Evolutionary conservation across 2,888 invertebrate species (phyloP).

Genomic region (Tipula vernalis): DNA sequence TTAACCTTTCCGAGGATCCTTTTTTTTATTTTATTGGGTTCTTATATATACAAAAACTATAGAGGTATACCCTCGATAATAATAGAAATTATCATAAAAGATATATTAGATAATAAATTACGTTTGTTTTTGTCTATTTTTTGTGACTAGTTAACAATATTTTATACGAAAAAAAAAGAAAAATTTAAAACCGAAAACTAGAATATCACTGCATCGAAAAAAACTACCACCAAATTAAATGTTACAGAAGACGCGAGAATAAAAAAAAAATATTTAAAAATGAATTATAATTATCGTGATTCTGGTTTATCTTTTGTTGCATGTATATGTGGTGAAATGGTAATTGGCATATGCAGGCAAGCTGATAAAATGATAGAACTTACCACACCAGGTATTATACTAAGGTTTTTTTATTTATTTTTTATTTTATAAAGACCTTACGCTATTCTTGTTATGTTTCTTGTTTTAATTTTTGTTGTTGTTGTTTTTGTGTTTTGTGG

Average conservation of each 20-base stretch:
- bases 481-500: not conserved
- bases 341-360: conserved; percentile 7
- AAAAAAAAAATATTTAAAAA: not conserved
- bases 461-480: not conserved
- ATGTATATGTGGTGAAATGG: not conserved
- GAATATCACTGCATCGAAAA: not conserved
- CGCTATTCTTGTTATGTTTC: not conserved
- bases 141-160: not conserved
- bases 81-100: not conserved
- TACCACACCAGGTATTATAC: not conserved
- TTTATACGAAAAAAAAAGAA: not conserved
- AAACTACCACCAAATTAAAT: not conserved
- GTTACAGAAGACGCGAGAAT: not conserved
- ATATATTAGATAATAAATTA: conserved; percentile 4
- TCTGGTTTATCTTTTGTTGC: not conserved
- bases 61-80: not conserved
- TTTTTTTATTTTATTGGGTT: not conserved
- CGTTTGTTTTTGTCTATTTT: not conserved
- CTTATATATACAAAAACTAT: not conserved
- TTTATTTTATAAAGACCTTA: not conserved
- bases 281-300: not conserved
- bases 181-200: not conserved
- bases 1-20: not conserved
- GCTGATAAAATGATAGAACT: not conserved
- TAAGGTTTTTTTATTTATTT: not conserved